These are phyloP conservation scores for Catalaphyllia jardinei DNA, from an alignment of 64 coral and sea anemone species.

Conservation along the genomic window DNA sequence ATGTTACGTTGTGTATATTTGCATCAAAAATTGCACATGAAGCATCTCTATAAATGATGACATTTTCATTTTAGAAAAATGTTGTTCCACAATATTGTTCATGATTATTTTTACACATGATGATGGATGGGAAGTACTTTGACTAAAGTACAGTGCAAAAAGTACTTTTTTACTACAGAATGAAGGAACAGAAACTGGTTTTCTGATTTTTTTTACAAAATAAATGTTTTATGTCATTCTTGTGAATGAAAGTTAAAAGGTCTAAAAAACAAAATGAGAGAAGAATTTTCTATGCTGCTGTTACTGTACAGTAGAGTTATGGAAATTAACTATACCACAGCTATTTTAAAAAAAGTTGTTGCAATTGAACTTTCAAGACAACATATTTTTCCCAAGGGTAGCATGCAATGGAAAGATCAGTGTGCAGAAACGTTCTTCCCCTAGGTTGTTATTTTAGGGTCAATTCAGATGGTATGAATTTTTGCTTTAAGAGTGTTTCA, in stretches of 20 bases:
- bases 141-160: background rate
- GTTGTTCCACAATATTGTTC: background rate
- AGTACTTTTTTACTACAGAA: constrained; percentile 10
- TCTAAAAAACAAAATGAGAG: background rate
- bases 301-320: background rate
- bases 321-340: background rate
- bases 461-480: too few species aligned
- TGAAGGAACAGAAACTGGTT: constrained; percentile 38
- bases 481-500: too few species aligned
- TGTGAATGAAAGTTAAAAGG: background rate
- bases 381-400: background rate
- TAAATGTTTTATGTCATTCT: constrained; percentile 21
- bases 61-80: background rate
- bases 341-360: background rate
- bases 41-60: background rate
- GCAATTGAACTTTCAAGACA: background rate
- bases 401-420: background rate
- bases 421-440: too few species aligned
- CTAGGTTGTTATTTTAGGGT: too few species aligned
- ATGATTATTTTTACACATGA: background rate
- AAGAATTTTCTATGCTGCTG: constrained; percentile 8
- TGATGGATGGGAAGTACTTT: background rate
- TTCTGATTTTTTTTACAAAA: constrained; percentile 36
- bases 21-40: background rate
- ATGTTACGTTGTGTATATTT: background rate